Percentiles rank a stretch among this genome's conserved stretches.
Conservation (phyloP, 2,113 vertebrate genomes). For the Trematomus loennbergii region DNA sequence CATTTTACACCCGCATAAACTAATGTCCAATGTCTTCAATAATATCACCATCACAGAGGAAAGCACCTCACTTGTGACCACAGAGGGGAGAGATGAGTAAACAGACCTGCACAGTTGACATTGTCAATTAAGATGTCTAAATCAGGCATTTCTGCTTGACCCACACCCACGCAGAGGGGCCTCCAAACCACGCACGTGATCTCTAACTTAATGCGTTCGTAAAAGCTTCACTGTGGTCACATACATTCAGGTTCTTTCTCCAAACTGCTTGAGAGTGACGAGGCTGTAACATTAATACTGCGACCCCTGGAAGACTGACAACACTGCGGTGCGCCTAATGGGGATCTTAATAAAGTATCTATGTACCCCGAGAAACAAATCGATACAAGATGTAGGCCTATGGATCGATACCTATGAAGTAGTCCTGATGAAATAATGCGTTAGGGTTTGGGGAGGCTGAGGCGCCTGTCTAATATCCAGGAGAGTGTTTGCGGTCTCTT, state of each 20-base stretch:
- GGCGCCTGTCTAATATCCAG: constrained; percentile 60
- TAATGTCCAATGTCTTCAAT: constrained; percentile 8
- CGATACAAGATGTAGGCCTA: constrained; percentile 70
- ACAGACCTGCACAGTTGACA: constrained; percentile 35
- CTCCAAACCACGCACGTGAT: constrained; percentile 11
- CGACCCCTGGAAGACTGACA: constrained; percentile 66
- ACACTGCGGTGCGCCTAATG: constrained; percentile 68
- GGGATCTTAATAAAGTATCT: constrained; percentile 77
- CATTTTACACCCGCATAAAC: constrained; percentile 14
- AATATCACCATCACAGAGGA: background rate
- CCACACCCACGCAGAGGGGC: background rate
- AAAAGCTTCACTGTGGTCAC: constrained; percentile 30
- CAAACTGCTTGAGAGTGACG: constrained; percentile 46
- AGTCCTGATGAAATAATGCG: constrained; percentile 70
- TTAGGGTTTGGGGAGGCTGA: constrained; percentile 50
- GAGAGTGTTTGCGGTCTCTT: constrained; percentile 71
- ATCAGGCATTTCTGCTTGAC: constrained; percentile 9
- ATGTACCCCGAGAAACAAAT: constrained; percentile 69
- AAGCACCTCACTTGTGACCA: background rate
- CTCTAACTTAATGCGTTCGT: constrained; percentile 23
- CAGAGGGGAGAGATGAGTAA: background rate
- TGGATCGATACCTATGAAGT: constrained; percentile 73
- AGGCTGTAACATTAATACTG: constrained; percentile 40
- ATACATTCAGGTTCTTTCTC: constrained; percentile 30
- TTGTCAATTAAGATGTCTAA: constrained; percentile 16